These are phyloP conservation scores for Micronycteris hirsuta DNA, from an alignment of 2,113 vertebrate genomes.

Conservation along the genomic window DNA sequence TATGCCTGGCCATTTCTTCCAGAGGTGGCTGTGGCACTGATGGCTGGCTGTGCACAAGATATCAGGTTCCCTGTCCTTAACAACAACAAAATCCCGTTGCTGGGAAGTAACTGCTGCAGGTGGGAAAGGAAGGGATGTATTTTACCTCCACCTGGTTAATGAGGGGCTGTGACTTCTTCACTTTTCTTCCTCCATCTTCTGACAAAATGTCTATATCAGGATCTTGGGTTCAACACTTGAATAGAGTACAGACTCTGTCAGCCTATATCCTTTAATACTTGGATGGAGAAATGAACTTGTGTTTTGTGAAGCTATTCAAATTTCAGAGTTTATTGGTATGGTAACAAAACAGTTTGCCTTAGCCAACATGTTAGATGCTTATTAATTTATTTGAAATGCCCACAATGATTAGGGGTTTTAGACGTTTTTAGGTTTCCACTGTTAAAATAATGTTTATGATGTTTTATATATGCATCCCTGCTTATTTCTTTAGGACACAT, in stretches of 20 bases:
- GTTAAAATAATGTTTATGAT: neutral
- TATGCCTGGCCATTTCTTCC: neutral
- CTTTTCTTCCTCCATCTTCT: neutral
- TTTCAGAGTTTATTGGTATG: neutral
- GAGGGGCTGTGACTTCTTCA: no score
- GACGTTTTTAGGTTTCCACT: neutral
- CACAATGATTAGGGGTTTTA: neutral
- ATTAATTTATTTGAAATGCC: neutral
- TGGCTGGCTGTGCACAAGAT: neutral
- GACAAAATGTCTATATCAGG: neutral
- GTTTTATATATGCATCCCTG: neutral
- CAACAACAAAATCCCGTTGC: no score
- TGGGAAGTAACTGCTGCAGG: neutral
- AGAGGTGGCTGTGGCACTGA: neutral
- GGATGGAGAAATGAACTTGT: neutral
- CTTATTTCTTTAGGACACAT: neutral
- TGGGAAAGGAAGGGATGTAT: neutral
- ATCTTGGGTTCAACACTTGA: neutral
- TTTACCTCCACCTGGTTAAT: neutral
- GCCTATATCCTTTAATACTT: neutral
- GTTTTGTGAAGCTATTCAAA: neutral
- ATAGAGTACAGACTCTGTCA: neutral
- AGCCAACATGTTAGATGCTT: neutral
- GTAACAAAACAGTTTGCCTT: neutral
- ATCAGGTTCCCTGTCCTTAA: no score